Percentiles rank a stretch among this genome's conserved stretches.
Evolutionary conservation across 2,797 vertebrate genomes (phyloP).

Genomic region (Novumbra hubbsi): DNA sequence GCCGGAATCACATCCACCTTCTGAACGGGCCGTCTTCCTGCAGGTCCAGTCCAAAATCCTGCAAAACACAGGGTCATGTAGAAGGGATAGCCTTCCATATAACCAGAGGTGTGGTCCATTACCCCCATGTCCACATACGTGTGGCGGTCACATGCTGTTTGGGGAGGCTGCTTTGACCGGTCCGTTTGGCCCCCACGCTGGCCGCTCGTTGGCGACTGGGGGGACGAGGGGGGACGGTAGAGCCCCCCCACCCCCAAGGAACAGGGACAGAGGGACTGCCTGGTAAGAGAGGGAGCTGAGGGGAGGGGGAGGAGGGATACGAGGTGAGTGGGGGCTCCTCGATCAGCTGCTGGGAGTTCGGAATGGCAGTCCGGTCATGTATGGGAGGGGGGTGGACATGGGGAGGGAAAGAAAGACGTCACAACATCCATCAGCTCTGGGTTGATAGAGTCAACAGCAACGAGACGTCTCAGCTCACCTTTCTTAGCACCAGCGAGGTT

Average conservation of each 20-base stretch:
- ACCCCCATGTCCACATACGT: slow-evolving; percentile 1
- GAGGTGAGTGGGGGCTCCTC: slow-evolving; percentile 11
- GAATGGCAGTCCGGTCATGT: slow-evolving; percentile 22
- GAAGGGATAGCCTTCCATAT: neutral
- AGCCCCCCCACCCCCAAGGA: slow-evolving; percentile 3
- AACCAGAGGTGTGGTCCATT: no score
- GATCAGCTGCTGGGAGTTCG: slow-evolving; percentile 28
- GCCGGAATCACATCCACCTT: slow-evolving; percentile 1
- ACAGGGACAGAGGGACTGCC: neutral
- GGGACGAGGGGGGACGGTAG: slow-evolving; percentile 29
- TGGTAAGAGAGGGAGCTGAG: slow-evolving; percentile 53
- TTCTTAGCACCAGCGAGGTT: neutral
- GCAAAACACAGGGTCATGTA: neutral
- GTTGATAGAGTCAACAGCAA: neutral
- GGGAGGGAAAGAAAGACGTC: neutral
- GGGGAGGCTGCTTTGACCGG: neutral
- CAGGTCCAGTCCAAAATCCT: slow-evolving; percentile 37
- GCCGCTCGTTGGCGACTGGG: slow-evolving; percentile 29
- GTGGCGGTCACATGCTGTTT: slow-evolving; percentile 12
- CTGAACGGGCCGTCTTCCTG: neutral
- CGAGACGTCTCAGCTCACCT: neutral
- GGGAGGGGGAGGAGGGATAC: neutral
- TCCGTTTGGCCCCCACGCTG: slow-evolving; percentile 38
- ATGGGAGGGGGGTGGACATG: slow-evolving; percentile 31
- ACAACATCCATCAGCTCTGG: neutral